Percentiles rank a stretch among this genome's conserved stretches.
Evolutionary conservation across 2,797 vertebrate species (phyloP).

Genomic region (Simalia tracyae): DNA sequence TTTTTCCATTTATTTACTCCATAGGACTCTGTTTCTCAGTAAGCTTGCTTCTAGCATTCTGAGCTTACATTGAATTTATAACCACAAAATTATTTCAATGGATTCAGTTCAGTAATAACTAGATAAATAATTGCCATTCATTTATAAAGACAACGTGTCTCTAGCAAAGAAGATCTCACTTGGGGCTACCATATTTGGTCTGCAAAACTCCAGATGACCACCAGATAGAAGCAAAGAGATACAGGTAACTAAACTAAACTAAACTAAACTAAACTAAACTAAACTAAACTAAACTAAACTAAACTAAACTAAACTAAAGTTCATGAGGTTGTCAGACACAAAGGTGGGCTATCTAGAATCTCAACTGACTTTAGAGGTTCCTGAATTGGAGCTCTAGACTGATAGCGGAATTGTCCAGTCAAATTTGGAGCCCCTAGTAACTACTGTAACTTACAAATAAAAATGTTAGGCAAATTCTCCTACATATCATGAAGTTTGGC

Average conservation of each 20-base stretch:
- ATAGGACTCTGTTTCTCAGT: not conserved
- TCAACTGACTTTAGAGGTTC: not conserved
- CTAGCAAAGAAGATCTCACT: not conserved
- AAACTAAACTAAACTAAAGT: not conserved
- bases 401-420: not conserved
- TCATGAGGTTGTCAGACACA: not conserved
- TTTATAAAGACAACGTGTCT: not conserved
- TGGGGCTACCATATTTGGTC: not conserved
- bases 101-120: not conserved
- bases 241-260: too few species aligned
- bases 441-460: not conserved
- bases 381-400: not conserved
- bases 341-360: not conserved
- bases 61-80: not conserved
- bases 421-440: not conserved
- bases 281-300: too few species aligned
- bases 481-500: not conserved
- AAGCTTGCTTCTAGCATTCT: not conserved
- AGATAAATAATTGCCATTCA: not conserved
- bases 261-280: too few species aligned
- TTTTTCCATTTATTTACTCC: not conserved
- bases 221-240: not conserved
- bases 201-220: not conserved
- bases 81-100: not conserved
- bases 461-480: not conserved